Conservation (phyloP, 2,797 vertebrate genomes). For the Rhinella marina region DNA sequence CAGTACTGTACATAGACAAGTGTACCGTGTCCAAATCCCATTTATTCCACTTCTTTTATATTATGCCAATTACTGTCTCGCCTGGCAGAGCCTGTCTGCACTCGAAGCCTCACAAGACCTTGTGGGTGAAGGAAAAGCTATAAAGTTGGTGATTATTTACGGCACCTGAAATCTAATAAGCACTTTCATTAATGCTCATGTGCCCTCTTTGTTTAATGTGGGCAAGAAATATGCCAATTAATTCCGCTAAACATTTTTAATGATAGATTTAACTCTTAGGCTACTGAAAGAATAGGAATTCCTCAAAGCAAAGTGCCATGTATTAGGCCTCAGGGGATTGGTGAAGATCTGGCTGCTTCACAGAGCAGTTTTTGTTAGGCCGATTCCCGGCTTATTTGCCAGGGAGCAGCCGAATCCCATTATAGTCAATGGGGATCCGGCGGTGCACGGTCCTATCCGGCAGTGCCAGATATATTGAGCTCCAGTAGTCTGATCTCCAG, state of each 20-base stretch:
- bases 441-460: too few relatives aligned
- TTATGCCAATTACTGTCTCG: background rate
- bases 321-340: too few relatives aligned
- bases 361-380: too few relatives aligned
- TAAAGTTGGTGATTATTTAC: conserved; percentile 9
- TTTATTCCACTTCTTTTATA: background rate
- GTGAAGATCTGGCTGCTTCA: too few relatives aligned
- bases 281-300: background rate
- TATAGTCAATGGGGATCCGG: too few relatives aligned
- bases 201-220: background rate
- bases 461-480: too few relatives aligned
- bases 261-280: background rate
- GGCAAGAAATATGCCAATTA: background rate
- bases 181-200: conserved; percentile 3
- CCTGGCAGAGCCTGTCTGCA: conserved; percentile 13
- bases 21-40: background rate
- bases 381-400: too few relatives aligned
- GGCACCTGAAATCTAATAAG: conserved; percentile 11
- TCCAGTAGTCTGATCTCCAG: too few relatives aligned
- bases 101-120: background rate
- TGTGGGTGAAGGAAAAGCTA: background rate
- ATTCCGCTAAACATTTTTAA: background rate
- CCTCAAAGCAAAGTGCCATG: too few relatives aligned
- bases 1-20: background rate
- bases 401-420: too few relatives aligned